These are phyloP conservation scores for Galleria mellonella DNA, from an alignment of 1,140 invertebrate species.

Conservation along the genomic window DNA sequence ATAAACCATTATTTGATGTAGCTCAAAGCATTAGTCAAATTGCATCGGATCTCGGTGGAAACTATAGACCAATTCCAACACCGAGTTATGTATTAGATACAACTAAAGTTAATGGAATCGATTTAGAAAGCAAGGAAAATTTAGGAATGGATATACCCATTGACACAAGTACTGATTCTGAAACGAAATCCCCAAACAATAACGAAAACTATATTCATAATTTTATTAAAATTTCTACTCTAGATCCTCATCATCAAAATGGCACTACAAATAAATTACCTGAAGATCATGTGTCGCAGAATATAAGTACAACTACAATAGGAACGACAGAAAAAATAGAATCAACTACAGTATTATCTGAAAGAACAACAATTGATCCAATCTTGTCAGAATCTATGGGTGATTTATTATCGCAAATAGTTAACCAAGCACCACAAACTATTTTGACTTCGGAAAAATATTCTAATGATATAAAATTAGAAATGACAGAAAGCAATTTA, in stretches of 20 bases:
- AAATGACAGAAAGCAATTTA: background rate
- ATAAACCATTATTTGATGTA: slow-evolving; percentile 52
- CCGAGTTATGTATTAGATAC: slow-evolving; percentile 40
- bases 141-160: slow-evolving; percentile 56
- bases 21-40: slow-evolving; percentile 68
- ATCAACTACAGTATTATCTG: slow-evolving; percentile 13
- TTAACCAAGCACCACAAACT: slow-evolving; percentile 28
- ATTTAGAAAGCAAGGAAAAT: slow-evolving; percentile 62
- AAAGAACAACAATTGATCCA: slow-evolving; percentile 41
- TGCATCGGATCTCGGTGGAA: slow-evolving; percentile 54
- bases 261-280: slow-evolving; percentile 6
- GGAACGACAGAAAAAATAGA: slow-evolving; percentile 7
- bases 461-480: slow-evolving; percentile 1
- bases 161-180: slow-evolving; percentile 20
- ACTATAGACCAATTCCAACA: slow-evolving; percentile 41
- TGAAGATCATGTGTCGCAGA: background rate
- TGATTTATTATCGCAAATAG: slow-evolving; percentile 58
- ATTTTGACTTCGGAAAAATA: slow-evolving; percentile 12
- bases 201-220: slow-evolving; percentile 28
- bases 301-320: slow-evolving; percentile 6
- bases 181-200: slow-evolving; percentile 15
- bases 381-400: slow-evolving; percentile 61
- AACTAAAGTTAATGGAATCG: slow-evolving; percentile 28
- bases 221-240: slow-evolving; percentile 57
- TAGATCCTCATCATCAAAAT: slow-evolving; percentile 35